Conservation (phyloP, 2,888 invertebrate genomes). For the Macroteleia sp. region DNA sequence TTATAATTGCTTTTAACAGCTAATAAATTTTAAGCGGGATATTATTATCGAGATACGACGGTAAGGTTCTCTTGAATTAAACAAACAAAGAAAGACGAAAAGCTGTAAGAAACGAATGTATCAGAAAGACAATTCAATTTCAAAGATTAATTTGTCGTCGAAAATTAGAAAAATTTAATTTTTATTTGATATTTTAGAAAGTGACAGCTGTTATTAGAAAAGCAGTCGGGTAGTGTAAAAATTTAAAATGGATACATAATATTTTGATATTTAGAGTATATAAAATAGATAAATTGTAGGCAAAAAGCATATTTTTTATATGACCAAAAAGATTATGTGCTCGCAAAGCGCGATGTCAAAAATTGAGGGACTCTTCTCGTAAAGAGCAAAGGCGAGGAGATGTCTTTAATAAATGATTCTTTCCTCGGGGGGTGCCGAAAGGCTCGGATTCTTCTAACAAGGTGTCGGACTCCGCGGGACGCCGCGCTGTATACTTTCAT, state of each 20-base stretch:
- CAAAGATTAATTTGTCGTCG: no score
- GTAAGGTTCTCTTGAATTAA: no score
- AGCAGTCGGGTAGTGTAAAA: no score
- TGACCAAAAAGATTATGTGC: conserved; percentile 15
- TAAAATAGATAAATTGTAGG: conserved; percentile 43
- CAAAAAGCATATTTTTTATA: conserved; percentile 26
- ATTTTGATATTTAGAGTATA: conserved; percentile 38
- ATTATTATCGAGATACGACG: no score
- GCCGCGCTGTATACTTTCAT: conserved; percentile 78
- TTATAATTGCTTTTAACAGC: no score
- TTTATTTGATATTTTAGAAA: no score
- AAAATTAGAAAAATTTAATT: no score
- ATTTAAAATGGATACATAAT: conserved; percentile 37
- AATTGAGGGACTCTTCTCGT: conserved; percentile 54
- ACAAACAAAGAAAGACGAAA: no score
- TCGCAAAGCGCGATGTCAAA: conserved; percentile 47
- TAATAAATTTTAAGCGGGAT: no score
- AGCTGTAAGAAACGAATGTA: no score
- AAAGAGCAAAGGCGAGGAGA: conserved; percentile 55
- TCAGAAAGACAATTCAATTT: no score
- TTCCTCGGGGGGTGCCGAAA: conserved; percentile 75
- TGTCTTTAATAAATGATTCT: conserved; percentile 79
- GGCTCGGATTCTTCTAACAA: conserved; percentile 79
- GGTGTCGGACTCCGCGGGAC: conserved; percentile 80
- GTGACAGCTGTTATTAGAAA: no score